Percentiles rank a stretch among this genome's conserved stretches.
Evolutionary conservation across 2,113 vertebrate species (phyloP).

Genomic region (Mungos mungo): DNA sequence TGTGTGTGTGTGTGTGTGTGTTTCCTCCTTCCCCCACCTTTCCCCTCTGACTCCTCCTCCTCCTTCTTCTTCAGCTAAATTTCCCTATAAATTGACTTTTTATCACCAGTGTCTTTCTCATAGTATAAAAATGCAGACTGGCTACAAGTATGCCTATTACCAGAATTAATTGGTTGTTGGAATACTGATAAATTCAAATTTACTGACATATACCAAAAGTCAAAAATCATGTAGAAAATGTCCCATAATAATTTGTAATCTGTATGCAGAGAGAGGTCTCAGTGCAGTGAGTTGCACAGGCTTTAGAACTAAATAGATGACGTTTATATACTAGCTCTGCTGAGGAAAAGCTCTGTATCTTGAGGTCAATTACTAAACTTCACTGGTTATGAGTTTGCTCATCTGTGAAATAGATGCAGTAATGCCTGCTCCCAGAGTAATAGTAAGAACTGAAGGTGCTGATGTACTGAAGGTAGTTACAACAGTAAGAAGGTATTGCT

Average conservation of each 20-base stretch:
- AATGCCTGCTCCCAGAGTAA: neutral
- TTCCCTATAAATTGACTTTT: neutral
- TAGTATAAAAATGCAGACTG: slow-evolving; percentile 18
- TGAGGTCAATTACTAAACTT: neutral
- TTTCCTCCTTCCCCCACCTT: neutral
- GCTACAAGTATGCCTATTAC: neutral
- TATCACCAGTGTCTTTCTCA: slow-evolving; percentile 38
- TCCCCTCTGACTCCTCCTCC: neutral
- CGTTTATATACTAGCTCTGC: neutral
- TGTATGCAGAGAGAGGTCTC: neutral
- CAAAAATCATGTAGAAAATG: slow-evolving; percentile 32
- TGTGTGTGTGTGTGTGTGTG: neutral
- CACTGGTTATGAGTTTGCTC: neutral
- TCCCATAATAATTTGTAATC: neutral
- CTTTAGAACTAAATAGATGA: neutral
- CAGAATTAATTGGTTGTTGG: slow-evolving; percentile 33
- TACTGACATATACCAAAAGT: slow-evolving; percentile 23
- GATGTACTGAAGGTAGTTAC: neutral
- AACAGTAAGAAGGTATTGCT: neutral
- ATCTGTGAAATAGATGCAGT: neutral
- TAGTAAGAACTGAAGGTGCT: neutral
- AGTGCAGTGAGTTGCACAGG: neutral
- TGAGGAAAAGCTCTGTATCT: neutral
- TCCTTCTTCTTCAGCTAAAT: neutral
- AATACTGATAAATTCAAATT: slow-evolving; percentile 40